Evolutionary conservation across 2,113 vertebrate genomes (phyloP), one percentile per base, ranked within the genome.

Genomic region (Catharus bicknelli): DNA sequence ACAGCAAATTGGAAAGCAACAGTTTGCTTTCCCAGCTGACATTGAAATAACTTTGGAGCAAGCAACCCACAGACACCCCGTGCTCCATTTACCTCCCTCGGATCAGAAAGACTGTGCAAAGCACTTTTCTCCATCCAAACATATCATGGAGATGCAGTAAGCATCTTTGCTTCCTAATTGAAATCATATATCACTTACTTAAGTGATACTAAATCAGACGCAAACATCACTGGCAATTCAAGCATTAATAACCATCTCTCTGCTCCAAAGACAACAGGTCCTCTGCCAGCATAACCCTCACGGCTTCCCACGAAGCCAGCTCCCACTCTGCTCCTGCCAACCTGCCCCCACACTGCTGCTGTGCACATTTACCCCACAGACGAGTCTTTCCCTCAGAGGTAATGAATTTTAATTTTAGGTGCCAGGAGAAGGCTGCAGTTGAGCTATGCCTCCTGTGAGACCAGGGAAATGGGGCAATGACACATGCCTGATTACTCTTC

Each of bases 131-230:
- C 82, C 91, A 70, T 91, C 95, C 83, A 92, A 94, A 95, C 96
- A 95, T 8, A 95, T 89, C 91, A 79, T 36, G 72, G 84, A 86
- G 96, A 91, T 92, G 93, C 94, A 92, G 94, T 92, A 95, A 96
- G 93, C 91, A 95, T 93, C 94, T 96, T 94, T 96, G 86, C 95
- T 91, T 87, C 96, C 95, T 96, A 96, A 96, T 93, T 96, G 96
- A 96, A 96, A 96, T 91, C 94, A 87, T 95, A 93, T 81, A 95
- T 96, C 95, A 95, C 95, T 84, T 92, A 84, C 86, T 92, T 96
- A 96, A 96, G 93, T 82, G 94, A 95, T 94, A 89, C 84, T 96
- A 96, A 95, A 96, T 94, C 96, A 95, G 93, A 82, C 4, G 6
- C 67, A 68, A 91, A 72, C 81, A 76, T 45, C 67, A 3, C 74